A percentile compares a stretch with the other conserved stretches of the same genome.
These are phyloP conservation scores for Trichechus manatus DNA, from an alignment of 2,113 vertebrate species.

Conservation along the genomic window DNA sequence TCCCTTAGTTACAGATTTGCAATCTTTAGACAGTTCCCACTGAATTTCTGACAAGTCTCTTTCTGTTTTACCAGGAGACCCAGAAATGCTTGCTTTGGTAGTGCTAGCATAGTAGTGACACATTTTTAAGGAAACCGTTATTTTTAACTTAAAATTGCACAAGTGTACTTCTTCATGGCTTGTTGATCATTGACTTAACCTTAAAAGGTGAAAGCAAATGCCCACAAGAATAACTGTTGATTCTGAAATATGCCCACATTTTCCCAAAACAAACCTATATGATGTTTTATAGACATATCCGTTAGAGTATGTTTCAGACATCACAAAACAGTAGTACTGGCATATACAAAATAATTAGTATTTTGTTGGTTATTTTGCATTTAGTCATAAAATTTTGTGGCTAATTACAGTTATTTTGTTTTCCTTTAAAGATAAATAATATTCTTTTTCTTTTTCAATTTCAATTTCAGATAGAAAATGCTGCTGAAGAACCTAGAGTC, in stretches of 20 bases:
- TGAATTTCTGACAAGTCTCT: constrained; percentile 33
- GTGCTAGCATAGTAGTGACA: neutral
- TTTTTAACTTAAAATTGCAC: constrained; percentile 63
- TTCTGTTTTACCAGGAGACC: neutral
- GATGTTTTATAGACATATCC: neutral
- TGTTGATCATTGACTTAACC: constrained; percentile 33
- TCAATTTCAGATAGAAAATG: constrained; percentile 95
- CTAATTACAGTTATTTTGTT: constrained; percentile 47
- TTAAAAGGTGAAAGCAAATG: constrained; percentile 49
- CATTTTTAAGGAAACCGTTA: constrained; percentile 53
- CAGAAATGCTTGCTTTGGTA: constrained; percentile 32
- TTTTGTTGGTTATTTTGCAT: constrained; percentile 9
- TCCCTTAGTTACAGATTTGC: neutral
- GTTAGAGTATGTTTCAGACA: neutral
- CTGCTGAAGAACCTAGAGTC: constrained; percentile 97
- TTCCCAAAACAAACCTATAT: neutral
- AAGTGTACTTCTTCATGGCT: neutral
- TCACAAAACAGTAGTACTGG: neutral
- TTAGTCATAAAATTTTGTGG: constrained; percentile 40
- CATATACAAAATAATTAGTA: neutral
- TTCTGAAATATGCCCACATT: constrained; percentile 31
- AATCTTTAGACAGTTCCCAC: neutral
- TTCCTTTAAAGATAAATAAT: constrained; percentile 59
- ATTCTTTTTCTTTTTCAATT: neutral
- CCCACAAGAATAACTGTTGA: neutral